These are phyloP conservation scores for Ichneumoninae sp. DNA, from an alignment of 2,888 invertebrate species.

Conservation along the genomic window DNA sequence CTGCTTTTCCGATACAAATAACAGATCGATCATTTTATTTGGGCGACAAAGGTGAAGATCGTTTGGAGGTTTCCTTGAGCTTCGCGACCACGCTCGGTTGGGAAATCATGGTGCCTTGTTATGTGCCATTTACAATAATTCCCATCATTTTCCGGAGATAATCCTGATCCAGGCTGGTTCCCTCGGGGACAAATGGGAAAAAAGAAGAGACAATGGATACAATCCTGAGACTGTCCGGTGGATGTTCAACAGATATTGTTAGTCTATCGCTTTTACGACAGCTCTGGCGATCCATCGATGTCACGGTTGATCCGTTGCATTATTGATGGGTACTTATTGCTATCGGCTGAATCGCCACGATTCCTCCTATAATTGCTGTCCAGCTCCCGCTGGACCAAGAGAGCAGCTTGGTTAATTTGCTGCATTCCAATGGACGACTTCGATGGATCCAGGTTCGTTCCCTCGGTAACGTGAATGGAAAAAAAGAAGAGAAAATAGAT, in stretches of 20 bases:
- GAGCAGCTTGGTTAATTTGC: background rate
- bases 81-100: conserved; percentile 46
- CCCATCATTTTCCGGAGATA: conserved; percentile 62
- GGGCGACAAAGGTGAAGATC: background rate
- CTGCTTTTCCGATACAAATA: conserved; percentile 7
- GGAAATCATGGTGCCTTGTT: conserved; percentile 66
- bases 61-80: background rate
- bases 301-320: conserved; percentile 7
- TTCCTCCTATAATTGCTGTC: conserved; percentile 6
- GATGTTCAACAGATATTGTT: background rate
- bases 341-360: background rate
- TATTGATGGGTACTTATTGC: conserved; percentile 4
- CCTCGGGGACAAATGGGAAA: conserved; percentile 15
- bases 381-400: background rate
- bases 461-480: no score
- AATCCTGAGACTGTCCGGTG: conserved; percentile 12
- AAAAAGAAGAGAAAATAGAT: background rate
- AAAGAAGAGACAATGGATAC: background rate
- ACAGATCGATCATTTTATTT: background rate
- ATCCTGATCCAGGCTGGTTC: conserved; percentile 33
- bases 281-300: background rate
- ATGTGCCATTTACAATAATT: conserved; percentile 64
- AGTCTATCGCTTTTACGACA: background rate
- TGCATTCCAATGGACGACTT: conserved; percentile 6
- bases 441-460: background rate